Evolutionary conservation across 92 coral and sea anemone genomes (phyloP).

Genomic region (Diadumene lineata): DNA sequence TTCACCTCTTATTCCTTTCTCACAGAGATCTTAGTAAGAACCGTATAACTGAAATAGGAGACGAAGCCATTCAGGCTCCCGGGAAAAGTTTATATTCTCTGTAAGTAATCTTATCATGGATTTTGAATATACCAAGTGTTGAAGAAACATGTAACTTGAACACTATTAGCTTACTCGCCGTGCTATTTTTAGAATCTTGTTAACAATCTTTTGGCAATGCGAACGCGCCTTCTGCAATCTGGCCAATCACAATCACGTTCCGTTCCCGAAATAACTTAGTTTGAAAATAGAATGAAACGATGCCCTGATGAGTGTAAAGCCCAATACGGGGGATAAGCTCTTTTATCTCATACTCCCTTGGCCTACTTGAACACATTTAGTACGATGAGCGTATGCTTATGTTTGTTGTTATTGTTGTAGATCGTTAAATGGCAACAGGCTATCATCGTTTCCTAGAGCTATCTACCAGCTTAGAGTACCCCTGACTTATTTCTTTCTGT

Average conservation of each 20-base stretch:
- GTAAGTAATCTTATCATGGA: conserved; percentile 1
- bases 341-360: background rate
- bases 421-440: conserved; percentile 8
- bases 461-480: conserved; percentile 3
- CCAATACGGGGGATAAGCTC: too few relatives aligned
- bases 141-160: background rate
- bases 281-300: too few relatives aligned
- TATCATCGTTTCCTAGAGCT: conserved; percentile 19
- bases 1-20: background rate
- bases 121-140: background rate
- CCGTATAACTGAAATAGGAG: conserved; percentile 12
- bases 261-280: too few relatives aligned
- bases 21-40: conserved; percentile 24
- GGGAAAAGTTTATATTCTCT: background rate
- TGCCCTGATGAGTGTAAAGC: too few relatives aligned
- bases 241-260: too few relatives aligned
- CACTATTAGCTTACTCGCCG: background rate
- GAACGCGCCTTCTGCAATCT: too few relatives aligned
- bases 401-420: background rate
- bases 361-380: background rate
- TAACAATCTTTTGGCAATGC: too few relatives aligned
- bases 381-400: too few relatives aligned
- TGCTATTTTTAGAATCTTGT: too few relatives aligned
- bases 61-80: conserved; percentile 9
- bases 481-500: background rate